Conservation (phyloP, 2,113 vertebrate species). For the Aleadryas rufinucha region DNA sequence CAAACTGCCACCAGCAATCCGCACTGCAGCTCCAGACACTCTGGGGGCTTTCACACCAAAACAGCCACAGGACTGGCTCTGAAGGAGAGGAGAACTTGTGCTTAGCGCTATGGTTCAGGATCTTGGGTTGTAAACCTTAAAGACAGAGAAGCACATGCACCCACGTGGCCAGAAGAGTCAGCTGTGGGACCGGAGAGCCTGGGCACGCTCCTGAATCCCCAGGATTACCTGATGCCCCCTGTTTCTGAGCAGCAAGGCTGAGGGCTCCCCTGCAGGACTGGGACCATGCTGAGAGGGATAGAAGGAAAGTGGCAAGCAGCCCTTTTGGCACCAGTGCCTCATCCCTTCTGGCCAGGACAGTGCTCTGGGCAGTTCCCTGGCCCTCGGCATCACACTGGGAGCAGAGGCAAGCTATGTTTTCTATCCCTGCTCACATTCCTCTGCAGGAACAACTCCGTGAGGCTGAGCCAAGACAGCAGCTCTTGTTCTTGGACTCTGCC, state of each 20-base stretch:
- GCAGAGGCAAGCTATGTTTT: not conserved
- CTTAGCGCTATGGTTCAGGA: not conserved
- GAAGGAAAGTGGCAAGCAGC: not conserved
- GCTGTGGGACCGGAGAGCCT: not conserved
- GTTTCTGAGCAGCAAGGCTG: not conserved
- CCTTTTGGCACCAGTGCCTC: not conserved
- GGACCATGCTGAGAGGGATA: not conserved
- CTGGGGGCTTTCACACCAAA: not conserved
- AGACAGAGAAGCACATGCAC: not conserved
- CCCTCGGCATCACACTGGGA: rapidly evolving
- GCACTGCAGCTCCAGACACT: not conserved
- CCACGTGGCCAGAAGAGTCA: not conserved
- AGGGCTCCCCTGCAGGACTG: not conserved
- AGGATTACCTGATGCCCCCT: not conserved
- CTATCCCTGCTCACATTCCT: not conserved
- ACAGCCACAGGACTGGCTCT: not conserved
- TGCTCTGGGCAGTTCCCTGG: not conserved
- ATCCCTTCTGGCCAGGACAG: not conserved
- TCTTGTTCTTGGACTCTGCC: not conserved
- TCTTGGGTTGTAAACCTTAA: not conserved
- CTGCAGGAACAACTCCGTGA: not conserved
- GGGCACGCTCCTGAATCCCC: not conserved
- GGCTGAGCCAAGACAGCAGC: not conserved
- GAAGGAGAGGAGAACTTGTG: not conserved
- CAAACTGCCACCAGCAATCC: not conserved